Percentiles rank a stretch among this genome's conserved stretches.
phyloP scores from a whole-genome alignment of 2,113 vertebrate species.

The Myiagra hebetior region DNA sequence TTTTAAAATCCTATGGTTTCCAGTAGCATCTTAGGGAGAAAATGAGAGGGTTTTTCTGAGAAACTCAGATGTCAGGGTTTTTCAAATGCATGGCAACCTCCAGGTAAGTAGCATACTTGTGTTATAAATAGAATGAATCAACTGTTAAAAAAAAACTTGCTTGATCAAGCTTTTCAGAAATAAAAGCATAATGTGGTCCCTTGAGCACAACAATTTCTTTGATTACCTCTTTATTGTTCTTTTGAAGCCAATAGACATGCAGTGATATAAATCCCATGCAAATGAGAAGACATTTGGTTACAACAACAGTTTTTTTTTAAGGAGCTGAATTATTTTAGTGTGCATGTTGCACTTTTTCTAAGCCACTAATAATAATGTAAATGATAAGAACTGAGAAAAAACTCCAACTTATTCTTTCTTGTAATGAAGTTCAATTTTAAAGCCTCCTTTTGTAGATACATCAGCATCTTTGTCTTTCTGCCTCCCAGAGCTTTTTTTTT shows the following conservation, averaged over 20 bases:
- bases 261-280: conserved; percentile 46
- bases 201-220: conserved; percentile 48
- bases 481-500: background rate
- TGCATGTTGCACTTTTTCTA: background rate
- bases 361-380: background rate
- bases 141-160: conserved; percentile 4
- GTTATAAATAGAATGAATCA: conserved; percentile 47
- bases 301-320: background rate
- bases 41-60: background rate
- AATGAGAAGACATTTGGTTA: conserved; percentile 14
- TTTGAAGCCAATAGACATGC: conserved; percentile 19
- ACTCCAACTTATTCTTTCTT: background rate
- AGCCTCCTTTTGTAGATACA: background rate
- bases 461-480: background rate
- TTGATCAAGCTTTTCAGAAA: conserved; percentile 52
- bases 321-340: background rate
- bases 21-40: background rate
- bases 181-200: conserved; percentile 35
- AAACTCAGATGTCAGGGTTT: conserved; percentile 6
- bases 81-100: background rate
- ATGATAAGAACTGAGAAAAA: background rate
- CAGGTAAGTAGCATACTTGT: conserved; percentile 17
- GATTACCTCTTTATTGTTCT: conserved; percentile 62
- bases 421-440: background rate
- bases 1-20: background rate